A percentile compares a stretch with the other conserved stretches of the same genome.
phyloP scores from a whole-genome alignment of 2,797 vertebrate genomes.

The Tapera naevia region DNA sequence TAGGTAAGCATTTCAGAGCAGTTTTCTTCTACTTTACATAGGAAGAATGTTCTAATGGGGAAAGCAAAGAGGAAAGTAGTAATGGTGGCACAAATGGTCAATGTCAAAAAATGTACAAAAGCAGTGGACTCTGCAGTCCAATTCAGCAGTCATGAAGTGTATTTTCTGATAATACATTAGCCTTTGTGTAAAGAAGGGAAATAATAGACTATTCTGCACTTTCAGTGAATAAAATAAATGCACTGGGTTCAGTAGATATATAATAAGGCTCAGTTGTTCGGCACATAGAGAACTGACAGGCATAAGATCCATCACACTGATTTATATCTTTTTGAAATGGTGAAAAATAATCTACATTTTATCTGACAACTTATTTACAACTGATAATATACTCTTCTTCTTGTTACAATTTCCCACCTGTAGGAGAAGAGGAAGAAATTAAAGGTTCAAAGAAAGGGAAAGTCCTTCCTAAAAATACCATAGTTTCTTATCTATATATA shows the following conservation, averaged over 20 bases:
- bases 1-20: background rate
- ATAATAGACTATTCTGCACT: background rate
- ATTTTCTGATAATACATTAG: background rate
- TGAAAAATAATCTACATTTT: background rate
- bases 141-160: background rate
- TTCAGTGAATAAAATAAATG: background rate
- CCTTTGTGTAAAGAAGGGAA: background rate
- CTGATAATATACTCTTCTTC: background rate
- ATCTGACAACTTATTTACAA: background rate
- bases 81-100: background rate
- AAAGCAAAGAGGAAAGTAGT: background rate
- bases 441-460: background rate
- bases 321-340: background rate
- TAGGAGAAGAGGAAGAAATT: background rate
- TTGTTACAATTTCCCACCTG: background rate
- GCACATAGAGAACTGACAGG: background rate
- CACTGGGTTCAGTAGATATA: background rate
- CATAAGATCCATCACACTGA: background rate
- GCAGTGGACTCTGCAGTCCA: background rate
- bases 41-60: background rate
- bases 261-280: background rate
- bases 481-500: background rate
- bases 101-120: background rate
- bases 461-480: background rate
- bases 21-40: background rate